These are phyloP conservation scores for Sciurus carolinensis DNA, from an alignment of 2,797 vertebrate species.

Conservation along the genomic window DNA sequence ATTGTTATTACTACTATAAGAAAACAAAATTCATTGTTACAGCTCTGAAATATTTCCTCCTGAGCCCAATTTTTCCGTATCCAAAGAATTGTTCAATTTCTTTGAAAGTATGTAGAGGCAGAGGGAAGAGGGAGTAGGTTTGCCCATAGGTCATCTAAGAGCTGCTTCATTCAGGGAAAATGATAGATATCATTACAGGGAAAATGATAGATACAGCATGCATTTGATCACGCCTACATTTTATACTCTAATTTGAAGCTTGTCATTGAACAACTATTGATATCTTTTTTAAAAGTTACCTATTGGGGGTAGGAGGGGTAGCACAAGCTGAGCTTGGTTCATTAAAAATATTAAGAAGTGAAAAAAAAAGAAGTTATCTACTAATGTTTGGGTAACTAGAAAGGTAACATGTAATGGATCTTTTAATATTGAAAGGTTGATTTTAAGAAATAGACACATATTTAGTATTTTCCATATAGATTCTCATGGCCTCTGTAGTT, in stretches of 20 bases:
- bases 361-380: not conserved
- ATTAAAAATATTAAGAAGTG: no score
- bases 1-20: conserved; percentile 5
- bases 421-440: not conserved
- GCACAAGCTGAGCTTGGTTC: no score
- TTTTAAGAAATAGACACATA: not conserved
- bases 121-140: not conserved
- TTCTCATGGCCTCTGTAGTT: conserved; percentile 2
- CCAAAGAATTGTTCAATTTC: not conserved
- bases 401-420: not conserved
- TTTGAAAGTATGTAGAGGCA: not conserved
- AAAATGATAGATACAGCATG: no score
- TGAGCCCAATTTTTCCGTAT: not conserved
- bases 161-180: no score
- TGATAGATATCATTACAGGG: no score
- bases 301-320: no score
- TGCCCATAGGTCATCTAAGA: not conserved
- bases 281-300: not conserved
- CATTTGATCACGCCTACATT: not conserved
- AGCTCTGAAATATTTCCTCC: conserved; percentile 32
- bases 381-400: not conserved
- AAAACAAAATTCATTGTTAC: conserved; percentile 15
- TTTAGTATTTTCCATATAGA: not conserved
- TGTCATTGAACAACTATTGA: not conserved
- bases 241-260: not conserved